Conservation (phyloP, 2,888 invertebrate genomes). For the Melieria omissa region DNA sequence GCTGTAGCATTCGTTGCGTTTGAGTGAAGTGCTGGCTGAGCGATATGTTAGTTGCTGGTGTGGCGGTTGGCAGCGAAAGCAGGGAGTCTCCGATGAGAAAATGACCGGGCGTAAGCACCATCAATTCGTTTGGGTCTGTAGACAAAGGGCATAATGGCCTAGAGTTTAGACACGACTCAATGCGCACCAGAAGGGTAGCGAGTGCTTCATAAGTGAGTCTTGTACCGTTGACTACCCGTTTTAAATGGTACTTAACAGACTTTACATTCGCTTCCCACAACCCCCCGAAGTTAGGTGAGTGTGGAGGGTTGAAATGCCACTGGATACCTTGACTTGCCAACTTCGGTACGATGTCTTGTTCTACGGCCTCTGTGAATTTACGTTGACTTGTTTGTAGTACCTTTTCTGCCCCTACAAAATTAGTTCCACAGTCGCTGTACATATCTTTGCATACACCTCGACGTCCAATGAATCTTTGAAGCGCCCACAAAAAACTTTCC, state of each 20-base stretch:
- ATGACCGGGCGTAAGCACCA: slow-evolving; percentile 35
- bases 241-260: slow-evolving; percentile 22
- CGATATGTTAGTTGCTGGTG: slow-evolving; percentile 36
- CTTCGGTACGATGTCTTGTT: slow-evolving; percentile 1
- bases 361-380: neutral
- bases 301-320: slow-evolving; percentile 37
- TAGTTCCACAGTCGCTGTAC: slow-evolving; percentile 17
- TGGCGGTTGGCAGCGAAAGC: slow-evolving; percentile 33
- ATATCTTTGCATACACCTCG: slow-evolving; percentile 16
- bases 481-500: slow-evolving; percentile 26
- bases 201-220: slow-evolving; percentile 27
- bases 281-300: slow-evolving; percentile 26
- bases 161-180: slow-evolving; percentile 36
- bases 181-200: slow-evolving; percentile 24
- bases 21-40: slow-evolving; percentile 34
- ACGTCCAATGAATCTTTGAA: slow-evolving; percentile 26
- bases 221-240: slow-evolving; percentile 15
- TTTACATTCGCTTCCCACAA: slow-evolving; percentile 31
- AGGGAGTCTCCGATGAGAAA: slow-evolving; percentile 35
- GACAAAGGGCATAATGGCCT: slow-evolving; percentile 21
- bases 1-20: slow-evolving; percentile 22
- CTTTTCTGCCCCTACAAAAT: slow-evolving; percentile 10
- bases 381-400: neutral
- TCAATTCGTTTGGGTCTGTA: slow-evolving; percentile 22
- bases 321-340: slow-evolving; percentile 21